These are phyloP conservation scores for Alouatta palliata DNA, from an alignment of 2,113 vertebrate genomes.

Conservation along the genomic window DNA sequence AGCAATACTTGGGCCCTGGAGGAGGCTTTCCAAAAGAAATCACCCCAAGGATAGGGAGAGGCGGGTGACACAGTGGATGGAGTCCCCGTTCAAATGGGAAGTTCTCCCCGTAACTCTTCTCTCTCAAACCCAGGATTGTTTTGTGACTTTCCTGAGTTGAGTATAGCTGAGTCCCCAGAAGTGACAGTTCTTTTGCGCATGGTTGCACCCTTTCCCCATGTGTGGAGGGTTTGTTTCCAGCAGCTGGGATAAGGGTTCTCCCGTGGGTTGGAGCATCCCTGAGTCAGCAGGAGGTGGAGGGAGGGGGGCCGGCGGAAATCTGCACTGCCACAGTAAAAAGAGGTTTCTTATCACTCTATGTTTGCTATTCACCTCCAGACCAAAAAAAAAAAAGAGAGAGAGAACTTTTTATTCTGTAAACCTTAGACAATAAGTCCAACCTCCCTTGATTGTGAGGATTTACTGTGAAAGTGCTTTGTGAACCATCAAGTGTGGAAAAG, in stretches of 20 bases:
- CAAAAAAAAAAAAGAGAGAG: neutral
- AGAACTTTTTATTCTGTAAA: neutral
- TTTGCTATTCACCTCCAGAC: neutral
- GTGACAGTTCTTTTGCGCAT: neutral
- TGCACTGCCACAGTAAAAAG: too few species aligned
- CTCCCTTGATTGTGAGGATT: neutral
- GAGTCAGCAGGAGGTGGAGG: too few species aligned
- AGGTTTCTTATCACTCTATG: too few species aligned
- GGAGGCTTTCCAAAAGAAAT: neutral
- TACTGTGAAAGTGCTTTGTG: neutral
- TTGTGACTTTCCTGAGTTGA: constrained; percentile 20
- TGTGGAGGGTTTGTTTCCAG: neutral
- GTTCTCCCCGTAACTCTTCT: neutral
- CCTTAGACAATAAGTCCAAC: neutral
- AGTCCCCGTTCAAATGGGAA: too few species aligned
- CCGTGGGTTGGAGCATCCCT: neutral
- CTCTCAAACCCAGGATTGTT: neutral
- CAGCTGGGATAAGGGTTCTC: neutral
- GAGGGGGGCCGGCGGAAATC: too few species aligned
- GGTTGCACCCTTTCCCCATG: neutral
- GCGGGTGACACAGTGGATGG: too few species aligned
- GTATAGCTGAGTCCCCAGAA: neutral
- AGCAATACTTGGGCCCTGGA: too few species aligned
- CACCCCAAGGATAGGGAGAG: too few species aligned
- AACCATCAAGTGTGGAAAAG: neutral